phyloP scores from a whole-genome alignment of 1,140 invertebrate species.

The Myzus persicae region DNA sequence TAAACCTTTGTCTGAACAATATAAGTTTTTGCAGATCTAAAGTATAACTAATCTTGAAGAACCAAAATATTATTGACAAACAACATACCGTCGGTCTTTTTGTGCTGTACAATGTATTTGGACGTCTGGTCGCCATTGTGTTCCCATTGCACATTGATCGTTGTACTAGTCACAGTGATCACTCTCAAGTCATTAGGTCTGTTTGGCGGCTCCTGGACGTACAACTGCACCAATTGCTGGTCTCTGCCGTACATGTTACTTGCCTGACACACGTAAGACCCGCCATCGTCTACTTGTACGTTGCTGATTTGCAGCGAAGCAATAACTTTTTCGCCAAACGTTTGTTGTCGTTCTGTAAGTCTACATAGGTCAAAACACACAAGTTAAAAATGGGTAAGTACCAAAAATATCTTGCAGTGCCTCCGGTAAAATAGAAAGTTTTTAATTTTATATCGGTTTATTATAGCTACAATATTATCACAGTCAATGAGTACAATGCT shows the following conservation, averaged over 20 bases:
- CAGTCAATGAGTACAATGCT: not conserved
- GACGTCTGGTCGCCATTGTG: conserved; percentile 74
- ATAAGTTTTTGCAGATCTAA: not conserved
- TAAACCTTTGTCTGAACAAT: not conserved
- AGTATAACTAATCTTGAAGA: not conserved
- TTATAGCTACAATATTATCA: not conserved
- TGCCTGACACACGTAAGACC: conserved; percentile 83
- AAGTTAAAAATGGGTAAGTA: not conserved
- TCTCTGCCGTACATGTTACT: conserved; percentile 84
- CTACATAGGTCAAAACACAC: conserved; percentile 63
- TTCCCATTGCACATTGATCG: conserved; percentile 79
- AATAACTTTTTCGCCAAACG: conserved; percentile 72
- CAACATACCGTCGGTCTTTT: conserved; percentile 69
- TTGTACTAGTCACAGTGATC: conserved; percentile 74
- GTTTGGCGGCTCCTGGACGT: conserved; percentile 78
- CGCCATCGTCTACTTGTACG: conserved; percentile 77
- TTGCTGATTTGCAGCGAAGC: conserved; percentile 78
- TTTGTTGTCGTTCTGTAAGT: conserved; percentile 74
- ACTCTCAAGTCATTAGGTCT: conserved; percentile 75
- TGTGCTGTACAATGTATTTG: conserved; percentile 78
- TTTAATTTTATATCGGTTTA: not conserved
- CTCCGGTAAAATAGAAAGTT: not conserved
- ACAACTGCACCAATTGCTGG: conserved; percentile 80
- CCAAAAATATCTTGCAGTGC: not conserved
- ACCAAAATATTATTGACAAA: not conserved